phyloP scores from a whole-genome alignment of 2,113 vertebrate species.

The Mellivora capensis region DNA sequence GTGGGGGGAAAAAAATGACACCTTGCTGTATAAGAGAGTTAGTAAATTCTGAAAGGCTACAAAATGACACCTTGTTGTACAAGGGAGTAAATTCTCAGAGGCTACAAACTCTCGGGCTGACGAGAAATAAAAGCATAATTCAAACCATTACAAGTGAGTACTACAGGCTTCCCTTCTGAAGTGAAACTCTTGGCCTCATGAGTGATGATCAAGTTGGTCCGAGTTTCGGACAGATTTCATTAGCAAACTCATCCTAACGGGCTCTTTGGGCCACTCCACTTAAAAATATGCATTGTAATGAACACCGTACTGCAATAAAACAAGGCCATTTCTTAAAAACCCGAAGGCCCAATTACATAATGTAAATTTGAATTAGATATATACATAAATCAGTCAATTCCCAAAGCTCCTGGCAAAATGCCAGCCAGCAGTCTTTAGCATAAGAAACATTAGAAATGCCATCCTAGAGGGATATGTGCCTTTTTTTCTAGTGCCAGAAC shows the following conservation, averaged over 20 bases:
- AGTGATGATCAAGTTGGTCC: neutral
- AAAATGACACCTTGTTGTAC: neutral
- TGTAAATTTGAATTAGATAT: slow-evolving; percentile 35
- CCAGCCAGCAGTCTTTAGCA: neutral
- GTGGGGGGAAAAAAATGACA: neutral
- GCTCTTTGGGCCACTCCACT: neutral
- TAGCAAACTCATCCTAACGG: neutral
- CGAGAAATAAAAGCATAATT: slow-evolving; percentile 11
- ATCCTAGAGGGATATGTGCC: neutral
- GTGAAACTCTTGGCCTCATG: neutral
- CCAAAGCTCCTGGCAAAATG: neutral
- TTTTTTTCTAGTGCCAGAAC: neutral
- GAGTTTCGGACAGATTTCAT: neutral
- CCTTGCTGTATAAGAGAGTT: no score
- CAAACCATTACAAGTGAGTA: neutral
- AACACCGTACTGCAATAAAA: neutral
- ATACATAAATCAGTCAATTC: slow-evolving; percentile 20
- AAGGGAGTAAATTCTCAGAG: slow-evolving; percentile 1
- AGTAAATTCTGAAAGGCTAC: no score
- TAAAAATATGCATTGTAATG: neutral
- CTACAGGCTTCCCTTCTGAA: neutral
- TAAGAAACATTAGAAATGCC: neutral
- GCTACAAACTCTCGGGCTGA: neutral
- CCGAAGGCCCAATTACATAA: slow-evolving; percentile 17
- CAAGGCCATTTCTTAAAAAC: slow-evolving; percentile 37